Evolutionary conservation across 2,113 vertebrate genomes (phyloP).

Genomic region (Nipponia nippon): DNA sequence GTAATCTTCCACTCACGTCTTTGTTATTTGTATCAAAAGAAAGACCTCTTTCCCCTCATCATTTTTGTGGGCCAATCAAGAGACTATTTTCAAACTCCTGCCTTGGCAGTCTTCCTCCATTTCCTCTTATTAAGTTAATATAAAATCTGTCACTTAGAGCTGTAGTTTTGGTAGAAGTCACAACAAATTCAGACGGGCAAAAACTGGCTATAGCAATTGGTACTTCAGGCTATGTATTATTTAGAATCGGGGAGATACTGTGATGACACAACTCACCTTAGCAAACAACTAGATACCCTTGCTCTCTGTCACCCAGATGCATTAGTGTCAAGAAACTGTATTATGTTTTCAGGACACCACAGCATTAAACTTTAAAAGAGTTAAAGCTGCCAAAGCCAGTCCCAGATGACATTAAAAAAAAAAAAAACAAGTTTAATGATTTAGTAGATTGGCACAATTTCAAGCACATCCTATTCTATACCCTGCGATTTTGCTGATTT

Average conservation of each 20-base stretch:
- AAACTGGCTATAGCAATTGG: not conserved
- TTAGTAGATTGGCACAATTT: not conserved
- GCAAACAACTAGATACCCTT: conserved; percentile 15
- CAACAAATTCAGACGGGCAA: not conserved
- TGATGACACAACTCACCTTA: not conserved
- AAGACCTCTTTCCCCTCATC: not conserved
- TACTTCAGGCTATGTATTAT: not conserved
- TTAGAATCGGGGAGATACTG: not conserved
- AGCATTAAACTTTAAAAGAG: conserved; percentile 57
- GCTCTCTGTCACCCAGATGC: not conserved
- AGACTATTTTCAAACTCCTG: not conserved
- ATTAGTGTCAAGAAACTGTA: conserved; percentile 1
- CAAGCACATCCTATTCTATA: not conserved
- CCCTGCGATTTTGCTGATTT: not conserved
- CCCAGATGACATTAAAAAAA: conserved; percentile 7
- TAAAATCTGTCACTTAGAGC: not conserved
- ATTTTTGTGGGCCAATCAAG: not conserved
- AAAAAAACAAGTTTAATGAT: conserved; percentile 1
- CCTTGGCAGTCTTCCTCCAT: not conserved
- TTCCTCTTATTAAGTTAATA: not conserved
- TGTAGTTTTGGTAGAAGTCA: not conserved
- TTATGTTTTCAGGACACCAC: conserved; percentile 20
- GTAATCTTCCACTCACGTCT: not conserved
- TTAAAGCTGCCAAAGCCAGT: conserved; percentile 41
- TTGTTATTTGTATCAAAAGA: not conserved